Evolutionary conservation across 2,888 invertebrate species (phyloP), one percentile per base, ranked within the genome.

Genomic region (Apamea monoglypha): DNA sequence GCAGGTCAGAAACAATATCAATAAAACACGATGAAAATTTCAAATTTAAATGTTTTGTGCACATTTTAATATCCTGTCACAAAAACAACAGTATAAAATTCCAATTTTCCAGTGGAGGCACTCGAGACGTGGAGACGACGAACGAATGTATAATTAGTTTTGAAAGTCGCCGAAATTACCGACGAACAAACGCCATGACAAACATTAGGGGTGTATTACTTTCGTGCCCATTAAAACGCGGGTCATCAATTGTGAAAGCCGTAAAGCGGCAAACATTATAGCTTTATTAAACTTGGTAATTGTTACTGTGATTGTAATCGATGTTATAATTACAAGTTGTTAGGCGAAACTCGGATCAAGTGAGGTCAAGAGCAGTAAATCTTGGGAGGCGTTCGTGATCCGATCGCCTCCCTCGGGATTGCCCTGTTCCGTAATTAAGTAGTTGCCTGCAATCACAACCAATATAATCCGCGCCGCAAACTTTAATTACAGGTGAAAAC

Each of bases 311-410:
- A 85, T 88, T 84, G 82, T 88, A 88, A 91, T 91, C 85, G 89
- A 81, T 88, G 87, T 90, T 89, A 90, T 90, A 90, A 91, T 91
- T 90, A 92, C 88, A 90, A 88, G 87, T 92, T 91, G 90, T 90
- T 91, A 84, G 80, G 86, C 88, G 88, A 90, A 85, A 83, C 83
- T 84, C 78, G 81, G 93, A 92, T 94, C 93, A 94, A 94, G 92
- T 92, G 91, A 92, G 95, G 95, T 94, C 95, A 94, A 94, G 91
- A 93, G 92, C 91, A 91, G 92, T 95, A 94, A 95, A 95, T 95
- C 95, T 93, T 92, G 77, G 87, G 87, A 91, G 91, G 90, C 91
- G 90, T 91, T 91, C 87, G 88, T 90, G 89, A 91, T 89, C 87
- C 85, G 90, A 93, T 94, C 91, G 90, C 88, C 84, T 92, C 93